Evolutionary conservation across 35 echinoderm and acorn worm species (phyloP).

Genomic region (Patiria miniata): DNA sequence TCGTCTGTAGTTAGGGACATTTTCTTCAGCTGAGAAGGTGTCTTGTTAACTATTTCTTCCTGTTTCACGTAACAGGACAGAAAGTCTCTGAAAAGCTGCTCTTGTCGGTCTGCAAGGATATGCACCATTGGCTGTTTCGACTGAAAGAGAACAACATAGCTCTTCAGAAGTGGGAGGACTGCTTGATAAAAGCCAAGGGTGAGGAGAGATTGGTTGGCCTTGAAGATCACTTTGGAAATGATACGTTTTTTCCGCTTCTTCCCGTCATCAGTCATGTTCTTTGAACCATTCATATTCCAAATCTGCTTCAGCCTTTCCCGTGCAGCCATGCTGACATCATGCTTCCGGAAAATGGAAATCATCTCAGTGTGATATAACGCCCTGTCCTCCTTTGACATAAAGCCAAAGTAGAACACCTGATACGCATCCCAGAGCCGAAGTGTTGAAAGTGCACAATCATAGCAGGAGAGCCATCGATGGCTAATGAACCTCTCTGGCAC

Average conservation of each 20-base stretch:
- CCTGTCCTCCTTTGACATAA: slow-evolving; percentile 10
- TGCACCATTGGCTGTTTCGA: not conserved
- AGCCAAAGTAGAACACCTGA: slow-evolving; percentile 27
- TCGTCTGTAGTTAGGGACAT: not conserved
- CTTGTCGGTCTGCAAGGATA: not conserved
- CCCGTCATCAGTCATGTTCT: not conserved
- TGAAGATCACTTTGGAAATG: not conserved
- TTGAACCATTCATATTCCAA: not conserved
- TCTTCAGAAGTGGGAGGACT: not conserved
- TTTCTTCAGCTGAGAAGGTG: not conserved
- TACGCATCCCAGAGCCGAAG: slow-evolving; percentile 6
- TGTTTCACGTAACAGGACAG: not conserved
- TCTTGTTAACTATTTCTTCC: not conserved
- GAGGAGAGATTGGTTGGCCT: not conserved
- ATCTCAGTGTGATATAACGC: not conserved
- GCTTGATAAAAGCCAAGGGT: not conserved
- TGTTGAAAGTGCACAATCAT: not conserved
- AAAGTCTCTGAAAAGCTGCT: not conserved
- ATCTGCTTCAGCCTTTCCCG: not conserved
- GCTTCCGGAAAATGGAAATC: not conserved
- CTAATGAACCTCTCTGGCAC: slow-evolving; percentile 22
- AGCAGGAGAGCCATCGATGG: slow-evolving; percentile 11
- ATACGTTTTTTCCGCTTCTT: not conserved
- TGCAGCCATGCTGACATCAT: not conserved
- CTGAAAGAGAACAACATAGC: not conserved